Percentiles rank a stretch among this genome's conserved stretches.
These are phyloP conservation scores for Lagria hirta DNA, from an alignment of 2,888 invertebrate genomes.

Conservation along the genomic window DNA sequence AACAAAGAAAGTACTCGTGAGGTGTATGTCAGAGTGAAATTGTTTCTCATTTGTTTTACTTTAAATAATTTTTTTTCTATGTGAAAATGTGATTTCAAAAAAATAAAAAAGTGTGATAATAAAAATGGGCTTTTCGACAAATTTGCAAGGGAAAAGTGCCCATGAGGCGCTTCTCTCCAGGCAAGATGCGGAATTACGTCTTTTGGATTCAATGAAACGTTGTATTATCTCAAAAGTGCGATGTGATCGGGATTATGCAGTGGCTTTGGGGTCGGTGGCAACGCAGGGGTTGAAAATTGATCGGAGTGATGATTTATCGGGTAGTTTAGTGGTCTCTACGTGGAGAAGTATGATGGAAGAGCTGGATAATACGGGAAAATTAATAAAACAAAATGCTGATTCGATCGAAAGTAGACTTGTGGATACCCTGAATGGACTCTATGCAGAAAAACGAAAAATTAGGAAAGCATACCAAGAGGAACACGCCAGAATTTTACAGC, in stretches of 20 bases:
- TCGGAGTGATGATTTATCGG: conserved; percentile 70
- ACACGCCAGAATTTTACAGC: conserved; percentile 77
- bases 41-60: no score
- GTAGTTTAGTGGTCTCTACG: conserved; percentile 68
- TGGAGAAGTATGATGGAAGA: conserved; percentile 90
- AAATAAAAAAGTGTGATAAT: conserved; percentile 1
- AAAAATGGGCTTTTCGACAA: conserved; percentile 81
- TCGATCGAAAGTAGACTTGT: conserved; percentile 78
- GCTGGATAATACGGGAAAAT: conserved; percentile 80
- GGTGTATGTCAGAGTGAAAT: neutral
- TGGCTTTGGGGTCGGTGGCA: conserved; percentile 78
- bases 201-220: conserved; percentile 89
- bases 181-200: conserved; percentile 89
- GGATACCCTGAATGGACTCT: conserved; percentile 77
- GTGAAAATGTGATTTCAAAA: conserved; percentile 6
- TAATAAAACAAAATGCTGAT: conserved; percentile 84
- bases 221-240: conserved; percentile 86
- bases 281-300: conserved; percentile 83
- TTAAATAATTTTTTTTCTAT: conserved; percentile 4
- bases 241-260: conserved; percentile 89
- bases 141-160: conserved; percentile 82
- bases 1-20: neutral
- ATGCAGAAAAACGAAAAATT: conserved; percentile 84
- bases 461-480: conserved; percentile 89
- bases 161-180: conserved; percentile 88